These are phyloP conservation scores for Trididemnum clinides DNA, from an alignment of 23 tunicate species.

Conservation along the genomic window DNA sequence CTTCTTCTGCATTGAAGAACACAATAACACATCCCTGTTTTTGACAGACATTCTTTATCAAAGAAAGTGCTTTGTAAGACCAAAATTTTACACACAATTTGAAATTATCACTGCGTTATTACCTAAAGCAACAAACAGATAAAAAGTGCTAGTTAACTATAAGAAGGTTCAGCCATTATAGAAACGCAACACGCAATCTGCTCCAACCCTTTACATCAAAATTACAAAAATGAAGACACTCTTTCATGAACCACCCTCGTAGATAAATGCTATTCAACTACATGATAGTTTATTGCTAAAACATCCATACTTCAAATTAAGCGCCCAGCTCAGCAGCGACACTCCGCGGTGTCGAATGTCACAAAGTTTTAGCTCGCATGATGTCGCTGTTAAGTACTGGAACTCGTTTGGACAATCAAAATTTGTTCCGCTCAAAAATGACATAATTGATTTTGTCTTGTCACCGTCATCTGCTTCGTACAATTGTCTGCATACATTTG, in stretches of 20 bases:
- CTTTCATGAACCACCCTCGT: background rate
- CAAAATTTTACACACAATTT: background rate
- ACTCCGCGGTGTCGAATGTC: constrained; percentile 43
- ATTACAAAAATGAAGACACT: background rate
- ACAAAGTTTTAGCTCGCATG: constrained; percentile 17
- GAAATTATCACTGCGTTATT: no score
- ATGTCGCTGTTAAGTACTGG: constrained; percentile 51
- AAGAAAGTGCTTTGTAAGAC: background rate
- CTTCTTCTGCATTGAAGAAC: background rate
- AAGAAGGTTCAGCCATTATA: background rate
- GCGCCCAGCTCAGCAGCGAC: constrained; percentile 50
- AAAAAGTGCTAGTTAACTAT: background rate
- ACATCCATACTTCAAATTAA: constrained; percentile 31
- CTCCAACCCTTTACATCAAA: background rate
- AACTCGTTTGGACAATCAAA: constrained; percentile 15
- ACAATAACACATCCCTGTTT: background rate
- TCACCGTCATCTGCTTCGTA: background rate
- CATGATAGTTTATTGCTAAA: no score
- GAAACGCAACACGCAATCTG: background rate
- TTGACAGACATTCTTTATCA: background rate
- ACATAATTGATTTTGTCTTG: no score
- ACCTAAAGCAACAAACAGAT: no score
- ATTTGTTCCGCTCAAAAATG: constrained; percentile 27
- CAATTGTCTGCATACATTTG: background rate
- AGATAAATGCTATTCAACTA: background rate